Evolutionary conservation across 2,797 vertebrate genomes (phyloP), one percentile per base, ranked within the genome.

Genomic region (Oophaga sylvatica): DNA sequence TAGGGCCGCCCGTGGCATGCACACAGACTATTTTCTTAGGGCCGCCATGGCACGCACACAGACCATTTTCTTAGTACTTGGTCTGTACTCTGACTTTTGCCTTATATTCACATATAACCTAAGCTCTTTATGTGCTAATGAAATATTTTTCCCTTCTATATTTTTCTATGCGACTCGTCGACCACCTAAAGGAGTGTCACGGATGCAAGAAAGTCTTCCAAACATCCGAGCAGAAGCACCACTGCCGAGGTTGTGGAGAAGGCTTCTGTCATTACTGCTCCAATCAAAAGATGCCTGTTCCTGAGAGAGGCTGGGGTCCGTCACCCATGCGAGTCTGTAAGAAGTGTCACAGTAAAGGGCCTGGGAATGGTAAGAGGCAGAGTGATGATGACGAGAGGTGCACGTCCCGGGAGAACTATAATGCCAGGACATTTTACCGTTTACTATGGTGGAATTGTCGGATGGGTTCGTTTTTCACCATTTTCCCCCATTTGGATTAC

Each of bases 181-280:
- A 12, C 62, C 17, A 41, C 31, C 3, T 48, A 67, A 89, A 96
- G 96, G 89, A 89, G 56, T 96, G 96, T 91, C 93, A 95, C 0
- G 91, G 92, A 83, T 96, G 96, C 89, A 91, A 92, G 85, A 94
- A 93, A 78, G 68, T 71, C 63, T 96, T 96, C n/a, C 93, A 93
- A 80, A 93, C 95, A 87, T 92, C 91, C 0, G 96, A 97, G 86
- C 94, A 94, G 91, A 97, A 96, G 88, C 96, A 97, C 88, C 96
- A 97, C 92, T 97, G 96, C 73, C 93, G 96, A 0, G 94, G 94
- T 0, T 97, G 96, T 13, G 96, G 96, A 0, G 96, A 97, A 88
- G 96, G 96, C 2, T 97, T 96, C 93, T 97, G 96, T 90, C 95
- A 96, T 73, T 93, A 91, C 76, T 97, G 96, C 90, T 96, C 96